Conservation (phyloP, 2,888 invertebrate species). For the Drosophila dives region DNA sequence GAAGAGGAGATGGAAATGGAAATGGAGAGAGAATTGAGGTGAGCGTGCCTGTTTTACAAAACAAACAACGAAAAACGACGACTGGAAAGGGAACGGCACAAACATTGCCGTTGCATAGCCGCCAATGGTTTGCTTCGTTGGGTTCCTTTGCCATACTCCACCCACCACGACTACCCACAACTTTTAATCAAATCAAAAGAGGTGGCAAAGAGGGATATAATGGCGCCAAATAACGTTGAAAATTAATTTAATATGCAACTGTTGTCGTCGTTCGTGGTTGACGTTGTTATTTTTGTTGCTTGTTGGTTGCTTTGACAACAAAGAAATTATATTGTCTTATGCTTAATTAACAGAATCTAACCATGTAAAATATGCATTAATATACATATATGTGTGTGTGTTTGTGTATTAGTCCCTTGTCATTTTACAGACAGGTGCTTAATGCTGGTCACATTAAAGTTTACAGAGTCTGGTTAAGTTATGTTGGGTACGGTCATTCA, state of each 20-base stretch:
- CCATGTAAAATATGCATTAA: conserved; percentile 47
- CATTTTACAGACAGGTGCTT: conserved; percentile 52
- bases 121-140: conserved; percentile 50
- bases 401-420: conserved; percentile 5
- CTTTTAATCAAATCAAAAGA: conserved; percentile 68
- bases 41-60: conserved; percentile 78
- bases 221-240: conserved; percentile 40
- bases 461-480: conserved; percentile 7
- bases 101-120: conserved; percentile 76
- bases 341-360: conserved; percentile 57
- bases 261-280: conserved; percentile 3
- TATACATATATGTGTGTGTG: conserved; percentile 1
- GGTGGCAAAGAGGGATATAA: conserved; percentile 57
- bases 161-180: neutral
- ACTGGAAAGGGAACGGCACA: conserved; percentile 62
- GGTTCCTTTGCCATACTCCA: conserved; percentile 1
- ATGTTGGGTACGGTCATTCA: conserved; percentile 58
- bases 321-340: conserved; percentile 27
- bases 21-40: conserved; percentile 12
- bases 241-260: conserved; percentile 62
- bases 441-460: conserved; percentile 18
- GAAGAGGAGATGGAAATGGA: conserved; percentile 11
- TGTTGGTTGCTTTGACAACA: conserved; percentile 43
- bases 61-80: conserved; percentile 63
- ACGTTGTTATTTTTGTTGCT: neutral